Percentiles rank a stretch among this genome's conserved stretches.
These are phyloP conservation scores for Leptopilina clavipes DNA, from an alignment of 1,140 invertebrate genomes.

Conservation along the genomic window DNA sequence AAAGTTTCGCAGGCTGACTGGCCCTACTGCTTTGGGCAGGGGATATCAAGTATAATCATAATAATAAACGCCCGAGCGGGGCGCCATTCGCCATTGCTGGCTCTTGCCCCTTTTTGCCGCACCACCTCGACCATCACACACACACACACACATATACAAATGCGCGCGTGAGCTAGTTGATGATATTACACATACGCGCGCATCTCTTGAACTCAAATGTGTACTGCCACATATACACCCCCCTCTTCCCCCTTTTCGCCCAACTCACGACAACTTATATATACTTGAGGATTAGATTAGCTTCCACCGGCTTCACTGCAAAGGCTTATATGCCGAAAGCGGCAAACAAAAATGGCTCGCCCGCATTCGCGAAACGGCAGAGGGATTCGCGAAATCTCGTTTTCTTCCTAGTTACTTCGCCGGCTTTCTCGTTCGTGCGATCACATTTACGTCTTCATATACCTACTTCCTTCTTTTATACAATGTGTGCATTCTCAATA, in stretches of 20 bases:
- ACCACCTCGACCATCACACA: constrained; percentile 45
- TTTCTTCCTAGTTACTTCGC: constrained; percentile 55
- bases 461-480: constrained; percentile 22
- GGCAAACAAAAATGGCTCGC: constrained; percentile 69
- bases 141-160: not conserved
- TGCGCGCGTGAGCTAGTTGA: not conserved
- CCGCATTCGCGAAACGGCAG: constrained; percentile 57
- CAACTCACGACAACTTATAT: constrained; percentile 51
- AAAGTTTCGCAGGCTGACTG: constrained; percentile 73
- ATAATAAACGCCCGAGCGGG: constrained; percentile 73
- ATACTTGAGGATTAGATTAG: constrained; percentile 69
- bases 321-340: constrained; percentile 67
- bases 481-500: constrained; percentile 1
- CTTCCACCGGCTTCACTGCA: constrained; percentile 66
- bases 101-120: constrained; percentile 55
- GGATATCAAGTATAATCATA: constrained; percentile 75
- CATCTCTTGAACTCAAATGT: not conserved
- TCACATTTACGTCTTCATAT: constrained; percentile 50
- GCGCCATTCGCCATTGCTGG: constrained; percentile 69
- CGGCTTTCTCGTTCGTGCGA: constrained; percentile 53
- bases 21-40: constrained; percentile 72
- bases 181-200: not conserved
- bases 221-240: not conserved
- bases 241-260: no score
- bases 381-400: constrained; percentile 58